A percentile compares a stretch with the other conserved stretches of the same genome.
Conservation (phyloP, 2,888 invertebrate genomes). For the Nymphalis urticae region DNA sequence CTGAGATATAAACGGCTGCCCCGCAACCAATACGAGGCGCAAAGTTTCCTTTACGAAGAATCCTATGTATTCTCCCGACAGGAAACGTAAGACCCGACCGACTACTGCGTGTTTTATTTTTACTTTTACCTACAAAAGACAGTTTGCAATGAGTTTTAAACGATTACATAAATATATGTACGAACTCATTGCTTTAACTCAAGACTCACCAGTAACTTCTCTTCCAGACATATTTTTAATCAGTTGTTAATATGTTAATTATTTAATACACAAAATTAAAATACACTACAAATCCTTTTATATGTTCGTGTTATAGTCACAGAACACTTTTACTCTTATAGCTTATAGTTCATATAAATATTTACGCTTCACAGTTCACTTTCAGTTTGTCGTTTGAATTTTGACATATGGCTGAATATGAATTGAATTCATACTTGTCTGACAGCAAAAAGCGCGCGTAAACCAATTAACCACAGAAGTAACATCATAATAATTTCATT, state of each 20-base stretch:
- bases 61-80: constrained; percentile 82
- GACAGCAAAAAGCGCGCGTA: neutral
- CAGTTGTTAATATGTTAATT: neutral
- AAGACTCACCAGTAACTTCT: constrained; percentile 7
- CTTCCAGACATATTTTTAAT: constrained; percentile 25
- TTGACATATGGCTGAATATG: neutral
- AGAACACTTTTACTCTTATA: neutral
- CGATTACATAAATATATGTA: neutral
- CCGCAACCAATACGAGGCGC: constrained; percentile 82
- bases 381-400: constrained; percentile 4
- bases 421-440: neutral
- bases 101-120: constrained; percentile 74
- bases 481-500: no score
- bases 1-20: constrained; percentile 79
- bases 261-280: no score
- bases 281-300: no score
- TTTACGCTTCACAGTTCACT: neutral
- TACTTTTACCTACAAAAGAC: constrained; percentile 42
- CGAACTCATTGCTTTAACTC: no score
- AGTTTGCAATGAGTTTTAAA: neutral
- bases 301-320: no score
- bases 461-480: neutral
- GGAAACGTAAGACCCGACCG: constrained; percentile 83
- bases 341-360: neutral
- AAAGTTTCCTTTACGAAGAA: constrained; percentile 83